Base-by-base conservation (phyloP, 2,797 vertebrate species). In the Lindbergichthys nudifrons region DNA sequence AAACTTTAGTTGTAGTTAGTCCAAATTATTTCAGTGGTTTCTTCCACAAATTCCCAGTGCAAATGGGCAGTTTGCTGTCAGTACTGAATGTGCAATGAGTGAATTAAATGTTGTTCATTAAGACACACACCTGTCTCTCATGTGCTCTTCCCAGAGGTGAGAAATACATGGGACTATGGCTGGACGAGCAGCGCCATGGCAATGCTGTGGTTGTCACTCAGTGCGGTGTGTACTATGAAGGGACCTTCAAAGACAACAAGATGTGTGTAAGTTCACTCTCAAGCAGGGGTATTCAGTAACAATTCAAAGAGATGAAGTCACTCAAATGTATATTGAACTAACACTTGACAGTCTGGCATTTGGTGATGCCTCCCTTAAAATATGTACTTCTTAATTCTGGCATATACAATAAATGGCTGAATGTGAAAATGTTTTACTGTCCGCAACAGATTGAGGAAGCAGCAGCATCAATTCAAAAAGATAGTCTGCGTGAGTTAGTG, bases 131-230 rank as follows among this genome's bases (percentile, higher is more conserved):
- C 12, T 14, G 39, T 16, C 4, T 75, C 2, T 45, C 0, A 2
- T 65, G 47, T 81, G 30, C 18, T 62, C 69, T 52, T 76, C 30
- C 47, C 83, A 99, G 98, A 84, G 98, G 98, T 60, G 96, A 99
- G 83, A 99, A 99, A 87, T 99, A 98, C 79, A 98, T 99, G 96
- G 98, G 98, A 14, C 92, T 95, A 93, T 99, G 98, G 98, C 90
- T 94, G 75, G 98, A 99, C 10, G 97, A 98, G 67, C 88, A 95
- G 65, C 95, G 96, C 21, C 96, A 98, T 43, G 97, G 98, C 59
- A 95, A 83, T 1, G 96, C 96, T 7, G 94, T 97, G 15, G 95
- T 99, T 6, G 96, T 99, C 73, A 99, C 97, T 5, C 98, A 99
- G 89, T 96, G 96, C 82, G 96, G 98, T 9, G 82, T 97, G 11